These are phyloP conservation scores for Tinea trinotella DNA, from an alignment of 2,888 invertebrate genomes.

Conservation along the genomic window DNA sequence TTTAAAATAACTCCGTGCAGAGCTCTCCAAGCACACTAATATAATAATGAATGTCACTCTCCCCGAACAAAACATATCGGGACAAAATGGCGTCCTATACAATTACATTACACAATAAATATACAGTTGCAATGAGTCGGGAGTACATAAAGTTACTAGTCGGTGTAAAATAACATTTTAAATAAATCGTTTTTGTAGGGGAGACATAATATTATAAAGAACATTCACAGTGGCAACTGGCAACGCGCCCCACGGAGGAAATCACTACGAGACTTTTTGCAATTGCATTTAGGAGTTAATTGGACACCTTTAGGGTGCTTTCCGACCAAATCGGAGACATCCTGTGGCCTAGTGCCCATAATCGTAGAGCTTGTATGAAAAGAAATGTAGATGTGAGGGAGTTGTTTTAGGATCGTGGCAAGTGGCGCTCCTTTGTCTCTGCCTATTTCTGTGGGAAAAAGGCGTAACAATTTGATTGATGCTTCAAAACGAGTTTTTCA, in stretches of 20 bases:
- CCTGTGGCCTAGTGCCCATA: too few species aligned
- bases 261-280: constrained; percentile 42
- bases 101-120: constrained; percentile 16
- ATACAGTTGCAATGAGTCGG: constrained; percentile 22
- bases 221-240: constrained; percentile 38
- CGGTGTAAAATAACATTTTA: constrained; percentile 71
- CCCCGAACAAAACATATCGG: constrained; percentile 18
- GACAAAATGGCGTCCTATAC: constrained; percentile 52
- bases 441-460: too few species aligned
- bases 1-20: not conserved
- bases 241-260: constrained; percentile 51
- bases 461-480: too few species aligned
- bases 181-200: constrained; percentile 66
- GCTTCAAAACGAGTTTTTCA: too few species aligned
- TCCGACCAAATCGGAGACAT: too few species aligned
- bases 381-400: too few species aligned
- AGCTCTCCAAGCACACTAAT: constrained; percentile 7
- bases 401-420: too few species aligned
- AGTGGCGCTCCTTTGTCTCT: too few species aligned
- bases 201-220: constrained; percentile 62
- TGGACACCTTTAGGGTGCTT: too few species aligned
- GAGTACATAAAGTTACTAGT: constrained; percentile 42
- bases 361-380: too few species aligned
- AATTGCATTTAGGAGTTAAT: constrained; percentile 29
- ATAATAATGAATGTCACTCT: constrained; percentile 45